A percentile compares a stretch with the other conserved stretches of the same genome.
Conservation (phyloP, 2,797 vertebrate species). For the Clarias laeviceps region DNA sequence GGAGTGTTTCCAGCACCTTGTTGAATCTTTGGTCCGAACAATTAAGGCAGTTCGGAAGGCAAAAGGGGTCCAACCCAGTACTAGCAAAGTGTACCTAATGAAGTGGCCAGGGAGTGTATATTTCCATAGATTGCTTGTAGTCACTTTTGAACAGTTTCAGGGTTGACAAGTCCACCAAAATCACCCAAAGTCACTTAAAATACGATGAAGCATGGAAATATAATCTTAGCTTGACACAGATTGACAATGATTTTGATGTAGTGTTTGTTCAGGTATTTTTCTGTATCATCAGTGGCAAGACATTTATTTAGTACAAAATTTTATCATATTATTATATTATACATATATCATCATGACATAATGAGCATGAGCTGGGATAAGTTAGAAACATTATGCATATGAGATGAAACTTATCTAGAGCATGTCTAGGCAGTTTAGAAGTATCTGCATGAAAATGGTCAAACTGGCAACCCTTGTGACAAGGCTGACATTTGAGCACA, state of each 20-base stretch:
- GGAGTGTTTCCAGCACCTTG: no score
- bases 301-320: background rate
- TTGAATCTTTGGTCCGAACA: no score
- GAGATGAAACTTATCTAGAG: background rate
- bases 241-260: background rate
- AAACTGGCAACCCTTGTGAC: constrained; percentile 3
- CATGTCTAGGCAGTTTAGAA: background rate
- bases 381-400: background rate
- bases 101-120: no score
- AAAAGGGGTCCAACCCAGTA: no score
- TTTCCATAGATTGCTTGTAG: background rate
- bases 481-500: background rate
- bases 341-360: background rate
- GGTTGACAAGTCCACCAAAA: background rate
- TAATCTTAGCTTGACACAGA: background rate
- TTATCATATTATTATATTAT: background rate
- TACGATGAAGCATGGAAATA: no score
- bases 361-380: background rate
- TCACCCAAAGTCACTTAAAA: background rate
- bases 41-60: no score
- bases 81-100: no score
- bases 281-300: background rate
- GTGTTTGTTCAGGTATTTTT: background rate
- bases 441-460: background rate
- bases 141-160: background rate